Base-by-base conservation (phyloP, 2,888 invertebrate species). In the Apodemia mormo region DNA sequence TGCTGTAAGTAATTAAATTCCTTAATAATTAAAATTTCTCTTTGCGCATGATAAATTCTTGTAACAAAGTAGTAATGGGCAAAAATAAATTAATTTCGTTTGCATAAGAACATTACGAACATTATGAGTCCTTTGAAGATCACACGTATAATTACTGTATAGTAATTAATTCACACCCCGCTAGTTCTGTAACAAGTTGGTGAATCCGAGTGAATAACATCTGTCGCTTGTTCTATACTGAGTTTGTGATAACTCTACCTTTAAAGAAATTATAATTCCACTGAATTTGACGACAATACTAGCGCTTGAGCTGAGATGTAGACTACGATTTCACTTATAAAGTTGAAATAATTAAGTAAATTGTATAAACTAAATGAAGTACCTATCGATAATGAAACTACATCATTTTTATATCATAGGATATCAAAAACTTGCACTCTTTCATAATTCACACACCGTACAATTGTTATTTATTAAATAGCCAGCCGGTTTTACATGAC, bases 131-230 rank as follows among this genome's bases (percentile, higher is more conserved):
- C 79, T 82, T 82, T 82, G 82, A 82, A 78, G 79, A 77, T 80
- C 76, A 79, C 76, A 77, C 80, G 76, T 79, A 75, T 85, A 86
- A 86, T 85, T 86, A 85, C 81, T 80, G 79, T 78, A 78, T 76
- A 80, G 81, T 82, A 83, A 85, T 84, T 85, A 81, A 81, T 78
- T 81, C 72, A 85, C 81, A 81, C 79, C 75, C 77, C 76, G 81
- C 72, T 78, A 81, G 77, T 74, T 82, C 75, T 78, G 78, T 77
- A 74, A 78, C 78, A 77, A 79, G 76, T 77, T 78, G 73, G 82
- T 82, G 84, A 82, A 80, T 80, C 83, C 82, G 76, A 79, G 81
- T 82, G 83, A 71, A 45, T 45, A 45, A 75, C 77, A 75, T 73
- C 74, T 78, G 76, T 72, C 73, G 69, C 72, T 72, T 66, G 66